phyloP scores from a whole-genome alignment of 2,797 vertebrate species.

The Adrianichthys oophorus region DNA sequence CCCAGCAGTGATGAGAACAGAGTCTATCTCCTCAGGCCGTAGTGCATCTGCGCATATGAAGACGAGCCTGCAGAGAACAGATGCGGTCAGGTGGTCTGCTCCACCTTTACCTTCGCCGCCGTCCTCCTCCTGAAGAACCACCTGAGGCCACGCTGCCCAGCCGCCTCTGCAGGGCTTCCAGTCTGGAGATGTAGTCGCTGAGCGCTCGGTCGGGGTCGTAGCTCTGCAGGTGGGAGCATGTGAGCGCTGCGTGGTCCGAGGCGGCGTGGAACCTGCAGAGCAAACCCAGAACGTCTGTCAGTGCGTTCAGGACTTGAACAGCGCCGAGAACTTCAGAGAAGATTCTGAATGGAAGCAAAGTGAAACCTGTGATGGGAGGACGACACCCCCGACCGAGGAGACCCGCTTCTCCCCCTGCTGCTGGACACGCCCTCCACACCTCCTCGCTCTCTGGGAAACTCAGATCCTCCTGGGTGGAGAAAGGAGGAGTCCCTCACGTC shows the following conservation, averaged over 20 bases:
- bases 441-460: conserved; percentile 85
- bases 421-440: conserved; percentile 73
- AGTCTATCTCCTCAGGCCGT: conserved; percentile 89
- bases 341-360: neutral
- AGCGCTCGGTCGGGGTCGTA: conserved; percentile 95
- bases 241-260: conserved; percentile 78
- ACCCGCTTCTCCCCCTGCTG: conserved; percentile 84
- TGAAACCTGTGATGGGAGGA: conserved; percentile 80
- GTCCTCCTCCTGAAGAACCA: conserved; percentile 37
- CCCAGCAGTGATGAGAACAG: conserved; percentile 78
- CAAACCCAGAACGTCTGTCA: no score
- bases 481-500: conserved; percentile 84
- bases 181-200: conserved; percentile 92
- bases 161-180: conserved; percentile 92
- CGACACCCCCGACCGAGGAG: conserved; percentile 79
- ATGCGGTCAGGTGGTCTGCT: no score
- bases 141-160: conserved; percentile 92
- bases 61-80: conserved; percentile 78
- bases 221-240: conserved; percentile 92
- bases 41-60: conserved; percentile 85
- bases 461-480: conserved; percentile 80
- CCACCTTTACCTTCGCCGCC: no score
- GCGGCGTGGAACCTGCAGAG: conserved; percentile 77
- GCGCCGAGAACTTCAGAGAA: neutral
- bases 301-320: neutral